phyloP scores from a whole-genome alignment of 2,113 vertebrate species.

The Albula glossodonta region DNA sequence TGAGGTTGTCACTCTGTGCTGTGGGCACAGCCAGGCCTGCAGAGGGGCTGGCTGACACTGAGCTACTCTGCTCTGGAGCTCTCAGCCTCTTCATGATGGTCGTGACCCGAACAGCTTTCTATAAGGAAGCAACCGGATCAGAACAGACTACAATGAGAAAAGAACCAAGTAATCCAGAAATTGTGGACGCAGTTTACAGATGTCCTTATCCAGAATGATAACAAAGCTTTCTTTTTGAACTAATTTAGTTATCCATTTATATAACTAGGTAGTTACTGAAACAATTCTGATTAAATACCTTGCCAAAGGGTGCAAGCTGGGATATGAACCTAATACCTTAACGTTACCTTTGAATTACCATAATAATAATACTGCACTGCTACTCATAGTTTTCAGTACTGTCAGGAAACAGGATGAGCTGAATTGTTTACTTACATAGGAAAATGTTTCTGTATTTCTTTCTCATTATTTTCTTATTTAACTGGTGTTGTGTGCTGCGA shows the following conservation, averaged over 20 bases:
- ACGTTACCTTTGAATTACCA: neutral
- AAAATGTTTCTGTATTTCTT: too few species aligned
- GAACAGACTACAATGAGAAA: neutral
- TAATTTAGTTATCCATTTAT: neutral
- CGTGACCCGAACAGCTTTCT: conserved; percentile 96
- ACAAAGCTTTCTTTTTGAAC: too few species aligned
- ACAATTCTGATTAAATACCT: neutral
- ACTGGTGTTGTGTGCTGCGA: too few species aligned
- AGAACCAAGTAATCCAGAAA: neutral
- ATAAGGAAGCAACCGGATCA: conserved; percentile 31
- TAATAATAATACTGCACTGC: neutral
- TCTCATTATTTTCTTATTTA: too few species aligned
- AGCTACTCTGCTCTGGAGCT: conserved; percentile 79
- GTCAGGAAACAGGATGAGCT: neutral
- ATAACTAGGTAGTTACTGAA: neutral
- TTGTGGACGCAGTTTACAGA: too few species aligned
- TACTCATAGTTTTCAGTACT: neutral
- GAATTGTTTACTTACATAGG: neutral
- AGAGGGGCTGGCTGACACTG: conserved; percentile 43
- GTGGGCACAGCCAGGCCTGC: conserved; percentile 49
- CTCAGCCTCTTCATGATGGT: conserved; percentile 95
- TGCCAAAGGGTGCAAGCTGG: neutral
- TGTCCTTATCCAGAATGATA: too few species aligned
- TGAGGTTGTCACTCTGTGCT: conserved; percentile 41
- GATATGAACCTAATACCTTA: neutral